Evolutionary conservation across 2,113 vertebrate genomes (phyloP).

Genomic region (Spermophilus dauricus): DNA sequence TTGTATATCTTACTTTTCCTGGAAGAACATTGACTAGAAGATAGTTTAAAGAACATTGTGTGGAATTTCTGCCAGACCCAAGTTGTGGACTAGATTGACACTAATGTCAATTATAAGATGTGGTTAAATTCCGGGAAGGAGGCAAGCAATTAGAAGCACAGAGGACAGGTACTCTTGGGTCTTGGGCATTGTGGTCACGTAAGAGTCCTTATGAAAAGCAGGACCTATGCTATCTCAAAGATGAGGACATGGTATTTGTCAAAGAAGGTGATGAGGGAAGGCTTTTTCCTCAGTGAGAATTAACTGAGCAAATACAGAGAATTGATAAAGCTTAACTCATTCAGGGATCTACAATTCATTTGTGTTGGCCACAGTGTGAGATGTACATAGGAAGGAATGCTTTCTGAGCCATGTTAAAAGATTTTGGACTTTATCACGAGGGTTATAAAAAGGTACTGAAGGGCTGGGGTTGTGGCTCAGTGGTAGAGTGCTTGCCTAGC

Average conservation of each 20-base stretch:
- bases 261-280: neutral
- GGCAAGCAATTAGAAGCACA: slow-evolving; percentile 1
- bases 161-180: neutral
- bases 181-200: neutral
- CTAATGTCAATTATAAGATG: neutral
- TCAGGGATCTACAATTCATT: neutral
- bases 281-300: neutral
- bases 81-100: neutral
- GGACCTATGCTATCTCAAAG: neutral
- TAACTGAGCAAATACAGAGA: slow-evolving; percentile 19
- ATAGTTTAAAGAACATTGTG: slow-evolving; percentile 12
- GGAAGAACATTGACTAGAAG: neutral
- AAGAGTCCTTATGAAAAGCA: neutral
- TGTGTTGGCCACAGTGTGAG: neutral
- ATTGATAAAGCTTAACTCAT: slow-evolving; percentile 14
- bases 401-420: slow-evolving; percentile 19
- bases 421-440: slow-evolving; percentile 17
- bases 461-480: no score
- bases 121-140: neutral
- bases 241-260: neutral
- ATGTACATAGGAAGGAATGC: neutral
- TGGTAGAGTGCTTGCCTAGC: no score
- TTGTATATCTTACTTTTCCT: neutral
- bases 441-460: neutral
- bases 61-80: neutral